A percentile compares a stretch with the other conserved stretches of the same genome.
Conservation (phyloP, 2,797 vertebrate genomes). For the Chrosomus eos region DNA sequence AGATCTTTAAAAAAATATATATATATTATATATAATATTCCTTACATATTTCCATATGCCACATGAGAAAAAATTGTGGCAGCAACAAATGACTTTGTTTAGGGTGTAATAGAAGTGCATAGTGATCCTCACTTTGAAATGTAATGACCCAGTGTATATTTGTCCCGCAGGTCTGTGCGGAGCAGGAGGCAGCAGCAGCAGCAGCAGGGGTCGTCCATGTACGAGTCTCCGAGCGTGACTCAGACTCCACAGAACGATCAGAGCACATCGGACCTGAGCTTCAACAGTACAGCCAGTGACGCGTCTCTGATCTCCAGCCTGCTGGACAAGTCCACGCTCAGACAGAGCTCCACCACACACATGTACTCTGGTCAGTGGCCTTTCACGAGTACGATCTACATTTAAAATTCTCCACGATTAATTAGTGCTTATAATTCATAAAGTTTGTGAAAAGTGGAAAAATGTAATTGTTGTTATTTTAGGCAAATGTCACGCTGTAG, state of each 20-base stretch:
- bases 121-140: background rate
- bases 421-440: background rate
- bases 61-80: background rate
- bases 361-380: constrained; percentile 18
- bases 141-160: constrained; percentile 17
- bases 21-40: background rate
- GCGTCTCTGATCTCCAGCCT: constrained; percentile 70
- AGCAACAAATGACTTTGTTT: background rate
- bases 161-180: constrained; percentile 66
- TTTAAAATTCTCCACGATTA: too few relatives aligned
- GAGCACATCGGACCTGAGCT: constrained; percentile 51
- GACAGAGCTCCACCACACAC: constrained; percentile 76
- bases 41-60: background rate
- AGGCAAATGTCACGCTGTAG: background rate
- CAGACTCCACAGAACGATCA: constrained; percentile 61
- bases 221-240: constrained; percentile 67
- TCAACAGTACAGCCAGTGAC: constrained; percentile 64
- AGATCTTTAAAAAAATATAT: background rate
- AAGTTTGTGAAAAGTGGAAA: background rate
- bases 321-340: constrained; percentile 82
- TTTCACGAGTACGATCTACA: background rate
- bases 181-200: constrained; percentile 72
- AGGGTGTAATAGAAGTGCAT: background rate
- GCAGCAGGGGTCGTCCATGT: constrained; percentile 72
- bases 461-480: background rate